Conservation (phyloP, 2,888 invertebrate genomes). For the Perizoma affinitatum region DNA sequence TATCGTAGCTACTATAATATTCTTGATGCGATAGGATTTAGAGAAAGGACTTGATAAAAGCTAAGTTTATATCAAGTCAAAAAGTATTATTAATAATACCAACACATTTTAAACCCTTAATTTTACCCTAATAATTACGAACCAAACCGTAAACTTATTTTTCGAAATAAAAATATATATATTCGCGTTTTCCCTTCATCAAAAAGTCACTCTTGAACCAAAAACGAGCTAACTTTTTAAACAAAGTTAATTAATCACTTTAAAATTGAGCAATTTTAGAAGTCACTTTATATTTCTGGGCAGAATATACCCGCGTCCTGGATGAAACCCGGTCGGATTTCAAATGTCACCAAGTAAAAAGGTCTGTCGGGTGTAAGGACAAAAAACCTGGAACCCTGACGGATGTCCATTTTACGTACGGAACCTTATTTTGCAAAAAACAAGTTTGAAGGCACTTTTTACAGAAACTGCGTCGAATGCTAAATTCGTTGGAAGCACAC, state of each 20-base stretch:
- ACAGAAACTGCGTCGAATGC: no score
- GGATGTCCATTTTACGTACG: background rate
- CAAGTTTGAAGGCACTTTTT: background rate
- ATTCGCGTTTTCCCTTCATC: constrained; percentile 30
- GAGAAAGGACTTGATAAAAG: no score
- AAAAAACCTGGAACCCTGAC: constrained; percentile 1
- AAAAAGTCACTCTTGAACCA: constrained; percentile 36
- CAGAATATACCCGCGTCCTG: constrained; percentile 11
- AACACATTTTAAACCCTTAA: constrained; percentile 9
- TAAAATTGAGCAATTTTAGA: constrained; percentile 35
- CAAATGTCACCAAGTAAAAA: constrained; percentile 25
- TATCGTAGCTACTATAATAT: no score
- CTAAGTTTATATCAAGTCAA: no score
- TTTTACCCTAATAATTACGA: no score
- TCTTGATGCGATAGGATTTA: no score
- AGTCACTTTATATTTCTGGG: constrained; percentile 32
- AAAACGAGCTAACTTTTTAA: constrained; percentile 35
- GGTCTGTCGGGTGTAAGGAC: constrained; percentile 10
- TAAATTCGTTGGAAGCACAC: no score
- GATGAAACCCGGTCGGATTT: constrained; percentile 29
- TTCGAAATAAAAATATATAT: constrained; percentile 17
- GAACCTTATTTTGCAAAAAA: background rate
- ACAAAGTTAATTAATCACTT: constrained; percentile 43
- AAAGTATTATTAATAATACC: no score
- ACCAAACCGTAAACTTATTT: constrained; percentile 12